A percentile compares a stretch with the other conserved stretches of the same genome.
Conservation (phyloP, 2,113 vertebrate genomes). For the Paradisaea rubra region DNA sequence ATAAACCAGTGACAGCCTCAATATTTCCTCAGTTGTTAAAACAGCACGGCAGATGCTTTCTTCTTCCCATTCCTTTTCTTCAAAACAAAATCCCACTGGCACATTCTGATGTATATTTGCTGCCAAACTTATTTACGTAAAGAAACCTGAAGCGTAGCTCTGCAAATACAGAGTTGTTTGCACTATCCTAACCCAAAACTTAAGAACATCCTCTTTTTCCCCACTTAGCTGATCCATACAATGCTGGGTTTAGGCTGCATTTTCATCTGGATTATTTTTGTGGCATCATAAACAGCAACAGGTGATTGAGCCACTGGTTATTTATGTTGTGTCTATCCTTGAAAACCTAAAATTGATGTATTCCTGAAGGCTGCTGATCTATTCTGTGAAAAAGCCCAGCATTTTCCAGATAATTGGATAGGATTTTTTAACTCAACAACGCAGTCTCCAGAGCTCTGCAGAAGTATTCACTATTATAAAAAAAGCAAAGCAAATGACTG, state of each 20-base stretch:
- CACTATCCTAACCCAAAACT: neutral
- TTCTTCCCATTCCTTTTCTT: neutral
- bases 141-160: neutral
- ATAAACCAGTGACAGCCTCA: neutral
- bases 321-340: neutral
- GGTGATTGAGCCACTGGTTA: neutral
- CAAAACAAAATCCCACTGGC: neutral
- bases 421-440: neutral
- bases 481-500: neutral
- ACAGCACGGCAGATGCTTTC: neutral
- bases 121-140: neutral
- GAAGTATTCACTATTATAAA: neutral
- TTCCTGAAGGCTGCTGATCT: neutral
- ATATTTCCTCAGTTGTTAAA: neutral
- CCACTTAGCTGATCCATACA: neutral
- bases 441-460: neutral
- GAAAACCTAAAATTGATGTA: neutral
- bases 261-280: neutral
- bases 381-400: neutral
- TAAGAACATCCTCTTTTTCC: neutral
- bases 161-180: neutral
- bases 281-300: neutral
- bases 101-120: neutral
- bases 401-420: neutral
- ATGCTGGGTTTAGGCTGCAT: neutral